These are phyloP conservation scores for Alouatta palliata DNA, from an alignment of 2,113 vertebrate species.

Conservation along the genomic window DNA sequence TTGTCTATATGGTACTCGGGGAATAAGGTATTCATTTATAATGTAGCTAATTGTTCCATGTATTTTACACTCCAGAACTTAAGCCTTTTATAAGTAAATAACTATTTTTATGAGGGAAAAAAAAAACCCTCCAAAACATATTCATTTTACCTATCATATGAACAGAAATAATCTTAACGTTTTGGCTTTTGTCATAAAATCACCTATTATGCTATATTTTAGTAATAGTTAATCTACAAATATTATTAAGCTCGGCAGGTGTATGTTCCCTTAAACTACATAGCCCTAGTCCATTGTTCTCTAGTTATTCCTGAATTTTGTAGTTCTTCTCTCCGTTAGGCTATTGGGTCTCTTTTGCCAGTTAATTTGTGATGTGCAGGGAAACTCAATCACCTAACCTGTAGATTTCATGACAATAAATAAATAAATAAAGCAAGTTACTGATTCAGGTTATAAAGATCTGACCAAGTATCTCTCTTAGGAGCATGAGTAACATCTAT, in stretches of 20 bases:
- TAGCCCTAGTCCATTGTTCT: neutral
- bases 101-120: neutral
- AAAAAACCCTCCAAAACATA: neutral
- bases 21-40: neutral
- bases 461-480: neutral
- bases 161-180: slow-evolving; percentile 29
- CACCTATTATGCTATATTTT: neutral
- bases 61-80: slow-evolving; percentile 11
- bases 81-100: neutral
- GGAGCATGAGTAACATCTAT: neutral
- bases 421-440: neutral
- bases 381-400: neutral
- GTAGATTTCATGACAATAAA: neutral
- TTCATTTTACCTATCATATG: neutral
- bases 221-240: neutral
- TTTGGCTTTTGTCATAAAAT: slow-evolving; percentile 20
- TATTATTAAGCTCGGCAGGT: neutral
- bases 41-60: slow-evolving; percentile 3
- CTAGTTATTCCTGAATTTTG: neutral
- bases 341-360: neutral
- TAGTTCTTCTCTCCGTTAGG: slow-evolving; percentile 16
- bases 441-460: neutral
- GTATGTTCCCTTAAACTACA: neutral
- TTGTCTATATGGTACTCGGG: neutral
- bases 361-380: neutral